These are phyloP conservation scores for Heterotis niloticus DNA, from an alignment of 2,113 vertebrate genomes.

Conservation along the genomic window DNA sequence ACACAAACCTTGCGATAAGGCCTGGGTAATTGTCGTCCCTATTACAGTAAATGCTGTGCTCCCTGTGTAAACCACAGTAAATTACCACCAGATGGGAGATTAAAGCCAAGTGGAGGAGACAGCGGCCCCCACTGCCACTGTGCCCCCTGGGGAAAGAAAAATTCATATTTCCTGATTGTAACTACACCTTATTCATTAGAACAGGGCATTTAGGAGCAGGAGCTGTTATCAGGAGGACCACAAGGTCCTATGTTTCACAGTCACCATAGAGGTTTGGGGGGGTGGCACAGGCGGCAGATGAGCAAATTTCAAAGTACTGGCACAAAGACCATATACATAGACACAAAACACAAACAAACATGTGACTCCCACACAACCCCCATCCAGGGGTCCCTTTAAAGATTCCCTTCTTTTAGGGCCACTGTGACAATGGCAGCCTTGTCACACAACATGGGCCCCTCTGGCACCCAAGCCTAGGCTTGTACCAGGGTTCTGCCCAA, in stretches of 20 bases:
- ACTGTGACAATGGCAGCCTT: not conserved
- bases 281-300: not conserved
- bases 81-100: constrained; percentile 76
- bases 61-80: constrained; percentile 69
- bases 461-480: no score
- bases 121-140: constrained; percentile 57
- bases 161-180: constrained; percentile 74
- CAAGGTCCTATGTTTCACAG: constrained; percentile 22
- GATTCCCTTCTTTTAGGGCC: constrained; percentile 7
- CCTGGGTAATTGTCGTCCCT: constrained; percentile 68
- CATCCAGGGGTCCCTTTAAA: not conserved
- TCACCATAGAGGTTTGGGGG: not conserved
- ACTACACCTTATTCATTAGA: constrained; percentile 61
- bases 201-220: constrained; percentile 50
- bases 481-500: constrained; percentile 5
- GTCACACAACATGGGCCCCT: not conserved
- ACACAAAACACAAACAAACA: not conserved
- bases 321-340: not conserved
- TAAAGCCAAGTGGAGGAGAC: constrained; percentile 63
- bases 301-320: not conserved
- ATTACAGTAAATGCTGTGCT: constrained; percentile 73
- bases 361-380: not conserved
- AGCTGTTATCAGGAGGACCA: constrained; percentile 47
- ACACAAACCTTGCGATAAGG: constrained; percentile 60
- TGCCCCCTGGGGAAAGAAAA: constrained; percentile 59